Base-by-base conservation (phyloP, 2,888 invertebrate species). In the Pyrgus malvae region DNA sequence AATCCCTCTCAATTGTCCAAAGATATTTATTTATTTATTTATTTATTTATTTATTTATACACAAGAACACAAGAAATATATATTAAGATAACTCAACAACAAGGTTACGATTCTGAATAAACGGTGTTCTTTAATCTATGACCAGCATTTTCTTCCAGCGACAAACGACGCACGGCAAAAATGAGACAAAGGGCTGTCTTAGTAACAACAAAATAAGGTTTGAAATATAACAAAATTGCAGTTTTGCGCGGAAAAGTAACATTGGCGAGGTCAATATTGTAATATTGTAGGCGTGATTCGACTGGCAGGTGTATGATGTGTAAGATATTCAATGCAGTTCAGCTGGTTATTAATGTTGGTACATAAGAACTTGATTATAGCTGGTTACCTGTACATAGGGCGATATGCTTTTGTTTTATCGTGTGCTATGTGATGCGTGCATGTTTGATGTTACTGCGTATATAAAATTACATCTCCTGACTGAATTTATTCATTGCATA, bases 241-340 rank as follows among this genome's bases (percentile, higher is more conserved):
- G 38, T 46, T 31, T 16, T 9, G 8, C 44, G 17, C 19, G 5
- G 53, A 45, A 38, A 40, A 19, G 9, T 45, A 19, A 38, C 12
- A 27, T 51, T 51, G 53, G 19, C 21, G 45, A n/a, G 45, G 38
- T 37, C 53, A 40, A 53, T 53, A 45, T 53, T 44, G 53, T 53
- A 53, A 53, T 50, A 35, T 62, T 75, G 78, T 74, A 81, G 79
- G 81, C 79, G 81, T 81, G 78, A 80, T 82, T 78, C 76, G 80
- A 74, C 78, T 75, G 79, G 81, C 83, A 83, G 83, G 81, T 83
- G 83, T 75, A 75, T 71, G 74, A 66, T 67, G 67, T 57, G 64
- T 58, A 45, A 45, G 53, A 53, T 45, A 37, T 51, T 62, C 60
- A 56, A 67, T 70, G 55, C 45, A 69, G 45, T 69, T 65, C 60